A percentile compares a stretch with the other conserved stretches of the same genome.
These are phyloP conservation scores for Strigops habroptila DNA, from an alignment of 2,113 vertebrate genomes.

Conservation along the genomic window DNA sequence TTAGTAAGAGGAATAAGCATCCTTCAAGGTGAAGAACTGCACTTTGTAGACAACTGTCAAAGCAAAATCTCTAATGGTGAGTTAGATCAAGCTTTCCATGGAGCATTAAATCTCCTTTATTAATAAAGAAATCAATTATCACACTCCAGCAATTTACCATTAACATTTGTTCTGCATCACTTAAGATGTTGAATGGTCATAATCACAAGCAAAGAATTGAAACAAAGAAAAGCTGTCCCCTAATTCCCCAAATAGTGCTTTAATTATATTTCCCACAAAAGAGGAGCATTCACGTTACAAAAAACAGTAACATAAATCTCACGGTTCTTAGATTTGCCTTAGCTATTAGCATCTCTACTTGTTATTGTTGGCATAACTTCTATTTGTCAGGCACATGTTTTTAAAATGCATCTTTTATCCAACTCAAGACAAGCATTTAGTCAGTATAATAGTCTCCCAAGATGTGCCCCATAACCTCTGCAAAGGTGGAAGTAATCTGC, in stretches of 20 bases:
- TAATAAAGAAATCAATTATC: constrained; percentile 67
- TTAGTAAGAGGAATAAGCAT: constrained; percentile 19
- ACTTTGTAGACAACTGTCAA: background rate
- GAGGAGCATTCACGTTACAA: background rate
- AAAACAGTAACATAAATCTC: background rate
- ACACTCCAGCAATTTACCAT: constrained; percentile 57
- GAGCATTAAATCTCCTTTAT: constrained; percentile 57
- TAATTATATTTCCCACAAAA: constrained; percentile 50
- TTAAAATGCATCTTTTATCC: background rate
- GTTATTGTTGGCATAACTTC: background rate
- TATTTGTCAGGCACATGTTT: background rate
- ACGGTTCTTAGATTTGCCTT: background rate
- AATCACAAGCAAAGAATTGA: constrained; percentile 22
- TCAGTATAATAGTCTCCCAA: background rate
- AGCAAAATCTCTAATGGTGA: constrained; percentile 20
- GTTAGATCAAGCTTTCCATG: constrained; percentile 5
- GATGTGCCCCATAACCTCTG: background rate
- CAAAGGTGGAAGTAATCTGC: background rate
- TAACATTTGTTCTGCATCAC: constrained; percentile 51
- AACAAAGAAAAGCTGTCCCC: constrained; percentile 29
- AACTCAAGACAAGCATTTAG: background rate
- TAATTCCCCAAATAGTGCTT: constrained; percentile 30
- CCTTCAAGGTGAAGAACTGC: constrained; percentile 38
- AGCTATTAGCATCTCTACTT: background rate
- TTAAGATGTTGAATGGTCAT: constrained; percentile 38